A percentile compares a stretch with the other conserved stretches of the same genome.
Conservation (phyloP, 2,888 invertebrate species). For the Pristionchus entomophagus region DNA sequence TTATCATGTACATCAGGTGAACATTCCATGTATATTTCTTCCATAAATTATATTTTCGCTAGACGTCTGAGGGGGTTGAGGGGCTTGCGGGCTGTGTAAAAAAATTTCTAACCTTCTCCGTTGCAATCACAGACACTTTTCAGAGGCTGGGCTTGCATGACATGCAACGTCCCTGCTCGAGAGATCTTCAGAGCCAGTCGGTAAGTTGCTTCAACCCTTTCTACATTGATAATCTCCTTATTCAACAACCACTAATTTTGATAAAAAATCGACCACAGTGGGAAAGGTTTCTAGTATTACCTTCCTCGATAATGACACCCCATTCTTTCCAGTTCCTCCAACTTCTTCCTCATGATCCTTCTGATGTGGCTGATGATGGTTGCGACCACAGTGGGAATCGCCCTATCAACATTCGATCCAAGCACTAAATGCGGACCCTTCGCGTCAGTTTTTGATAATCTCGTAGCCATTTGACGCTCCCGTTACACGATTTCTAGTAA, state of each 20-base stretch:
- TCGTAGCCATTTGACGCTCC: no score
- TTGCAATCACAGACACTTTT: no score
- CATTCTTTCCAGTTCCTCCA: conserved; percentile 83
- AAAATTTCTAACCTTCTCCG: no score
- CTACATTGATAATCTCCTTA: no score
- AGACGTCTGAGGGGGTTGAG: no score
- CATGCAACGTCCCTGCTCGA: conserved; percentile 95
- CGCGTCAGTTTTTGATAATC: conserved; percentile 56
- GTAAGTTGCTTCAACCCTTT: conserved; percentile 54
- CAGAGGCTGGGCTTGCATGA: conserved; percentile 81
- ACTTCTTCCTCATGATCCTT: conserved; percentile 86
- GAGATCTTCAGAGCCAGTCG: conserved; percentile 87
- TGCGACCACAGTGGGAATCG: conserved; percentile 93
- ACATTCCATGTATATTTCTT: neutral
- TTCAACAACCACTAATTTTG: no score
- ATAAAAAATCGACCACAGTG: neutral
- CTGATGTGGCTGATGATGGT: conserved; percentile 91
- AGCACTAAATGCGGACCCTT: conserved; percentile 97
- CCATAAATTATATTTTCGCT: neutral
- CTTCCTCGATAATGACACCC: neutral
- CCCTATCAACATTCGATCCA: conserved; percentile 91
- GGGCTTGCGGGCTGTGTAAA: no score
- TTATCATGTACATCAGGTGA: conserved; percentile 86
- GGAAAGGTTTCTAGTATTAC: neutral
- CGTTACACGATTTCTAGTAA: no score